A percentile compares a stretch with the other conserved stretches of the same genome.
Evolutionary conservation across 2,113 vertebrate species (phyloP).

Genomic region (Epinephelus lanceolatus): DNA sequence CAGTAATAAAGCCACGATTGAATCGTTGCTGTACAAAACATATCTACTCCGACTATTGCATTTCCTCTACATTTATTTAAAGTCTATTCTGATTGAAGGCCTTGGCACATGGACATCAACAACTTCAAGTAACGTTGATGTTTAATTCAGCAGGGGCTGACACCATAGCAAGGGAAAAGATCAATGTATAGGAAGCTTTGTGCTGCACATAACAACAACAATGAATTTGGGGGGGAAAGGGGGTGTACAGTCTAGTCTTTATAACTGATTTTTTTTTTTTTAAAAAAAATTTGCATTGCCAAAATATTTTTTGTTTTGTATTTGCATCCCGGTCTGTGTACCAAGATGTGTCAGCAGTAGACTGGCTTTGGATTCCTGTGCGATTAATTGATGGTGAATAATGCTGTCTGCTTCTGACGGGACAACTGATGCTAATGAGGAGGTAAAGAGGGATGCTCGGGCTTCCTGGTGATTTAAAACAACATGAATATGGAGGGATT

Average conservation of each 20-base stretch:
- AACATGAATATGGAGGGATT: constrained; percentile 65
- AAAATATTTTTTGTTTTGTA: constrained; percentile 37
- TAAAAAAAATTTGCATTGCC: constrained; percentile 69
- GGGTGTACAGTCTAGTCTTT: constrained; percentile 17
- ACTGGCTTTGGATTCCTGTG: constrained; percentile 45
- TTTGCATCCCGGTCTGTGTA: constrained; percentile 57
- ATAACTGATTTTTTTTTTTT: constrained; percentile 30
- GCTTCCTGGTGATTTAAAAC: constrained; percentile 71
- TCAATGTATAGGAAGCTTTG: constrained; percentile 70
- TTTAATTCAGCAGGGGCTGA: constrained; percentile 70
- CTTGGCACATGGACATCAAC: constrained; percentile 46
- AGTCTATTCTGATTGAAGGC: constrained; percentile 24
- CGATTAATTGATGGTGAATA: constrained; percentile 76
- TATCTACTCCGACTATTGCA: neutral
- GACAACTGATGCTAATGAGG: constrained; percentile 74
- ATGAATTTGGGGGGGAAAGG: constrained; percentile 14
- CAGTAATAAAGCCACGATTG: no score
- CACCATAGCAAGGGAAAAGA: constrained; percentile 44
- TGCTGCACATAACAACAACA: constrained; percentile 45
- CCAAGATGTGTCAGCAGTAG: constrained; percentile 67
- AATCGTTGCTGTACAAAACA: neutral
- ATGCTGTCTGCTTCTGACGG: constrained; percentile 70
- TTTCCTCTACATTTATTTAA: neutral
- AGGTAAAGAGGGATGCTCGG: constrained; percentile 58
- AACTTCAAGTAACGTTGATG: constrained; percentile 58